Evolutionary conservation across 2,113 vertebrate genomes (phyloP).

Genomic region (Atractosteus spatula): DNA sequence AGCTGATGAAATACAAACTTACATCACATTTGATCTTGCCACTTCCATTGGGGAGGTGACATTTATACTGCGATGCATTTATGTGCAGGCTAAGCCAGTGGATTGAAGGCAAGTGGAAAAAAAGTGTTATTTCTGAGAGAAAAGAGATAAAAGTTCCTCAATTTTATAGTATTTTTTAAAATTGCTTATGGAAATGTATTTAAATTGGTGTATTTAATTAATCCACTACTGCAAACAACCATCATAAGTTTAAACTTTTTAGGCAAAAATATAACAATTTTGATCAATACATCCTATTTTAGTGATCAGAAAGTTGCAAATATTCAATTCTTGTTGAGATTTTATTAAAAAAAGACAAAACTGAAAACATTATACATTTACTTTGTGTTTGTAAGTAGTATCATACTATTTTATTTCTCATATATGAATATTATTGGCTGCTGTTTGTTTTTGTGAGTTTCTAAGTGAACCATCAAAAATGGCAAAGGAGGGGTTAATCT

Average conservation of each 20-base stretch:
- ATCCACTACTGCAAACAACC: neutral
- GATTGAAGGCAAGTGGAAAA: slow-evolving; percentile 14
- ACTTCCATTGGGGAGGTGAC: slow-evolving; percentile 38
- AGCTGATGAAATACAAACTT: slow-evolving; percentile 25
- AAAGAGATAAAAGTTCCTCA: no score
- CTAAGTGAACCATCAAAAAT: slow-evolving; percentile 28
- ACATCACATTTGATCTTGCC: slow-evolving; percentile 28
- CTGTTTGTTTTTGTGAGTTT: slow-evolving; percentile 48
- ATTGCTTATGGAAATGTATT: no score
- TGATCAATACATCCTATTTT: no score
- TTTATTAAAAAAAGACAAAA: no score
- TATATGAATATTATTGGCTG: no score
- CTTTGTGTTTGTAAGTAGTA: no score
- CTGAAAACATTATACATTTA: no score
- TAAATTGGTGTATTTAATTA: neutral
- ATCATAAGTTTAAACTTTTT: no score
- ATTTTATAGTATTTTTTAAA: no score
- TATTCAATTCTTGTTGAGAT: no score
- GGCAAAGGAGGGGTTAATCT: slow-evolving; percentile 57
- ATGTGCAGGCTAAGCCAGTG: slow-evolving; percentile 6
- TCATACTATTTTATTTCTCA: no score
- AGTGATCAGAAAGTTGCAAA: no score
- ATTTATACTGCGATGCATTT: slow-evolving; percentile 27
- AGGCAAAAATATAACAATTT: neutral
- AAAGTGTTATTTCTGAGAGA: neutral